Evolutionary conservation across 2,888 invertebrate species (phyloP), one percentile per base, ranked within the genome.

Genomic region (Cartodere bifasciata): DNA sequence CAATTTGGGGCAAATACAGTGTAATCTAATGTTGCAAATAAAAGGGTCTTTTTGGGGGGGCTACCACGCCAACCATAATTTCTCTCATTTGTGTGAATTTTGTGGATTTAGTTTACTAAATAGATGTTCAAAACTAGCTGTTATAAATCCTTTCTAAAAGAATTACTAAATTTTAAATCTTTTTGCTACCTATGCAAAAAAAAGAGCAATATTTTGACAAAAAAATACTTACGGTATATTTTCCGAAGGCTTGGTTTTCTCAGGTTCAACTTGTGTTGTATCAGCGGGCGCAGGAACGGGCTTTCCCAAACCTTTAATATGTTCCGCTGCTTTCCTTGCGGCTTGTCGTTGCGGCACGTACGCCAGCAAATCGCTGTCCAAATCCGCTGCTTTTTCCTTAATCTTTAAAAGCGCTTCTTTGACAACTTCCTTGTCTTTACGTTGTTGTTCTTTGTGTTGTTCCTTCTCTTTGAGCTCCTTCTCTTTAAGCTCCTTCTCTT

Each of bases 281-380:
- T 23, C 53, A 46, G 31, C 10, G 11, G 23, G 13, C 11, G 40
- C 16, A 4, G 49, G 45, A 9, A 31, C 30, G 16, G 68, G 67
- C 45, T 68, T 69, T 31, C 75, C 75, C 43, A 79, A 64, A 4
- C 81, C 82, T 54, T 87, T 85, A 31, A 88, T 82, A 50, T 86
- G 85, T 47, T 87, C 87, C 2, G 87, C 86, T 1, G 88, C 88
- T 55, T 88, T 88, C 55, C 87, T 87, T 7, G 88, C 88, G 2
- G 88, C 88, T 59, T 87, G 85, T 36, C 88, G 64, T 54, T 90
- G 88, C 2, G 88, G 88, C 13, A 90, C 88, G 55, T 86, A 85
- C 0, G 84, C 76, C 23, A 85, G 69, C 26, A 79, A 68, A 48
- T 76, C 72, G 42, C 64, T 55, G 44, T 72, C 72, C 16, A 42